Evolutionary conservation across 1,140 invertebrate genomes (phyloP).

Genomic region (Leptinotarsa defecta): DNA sequence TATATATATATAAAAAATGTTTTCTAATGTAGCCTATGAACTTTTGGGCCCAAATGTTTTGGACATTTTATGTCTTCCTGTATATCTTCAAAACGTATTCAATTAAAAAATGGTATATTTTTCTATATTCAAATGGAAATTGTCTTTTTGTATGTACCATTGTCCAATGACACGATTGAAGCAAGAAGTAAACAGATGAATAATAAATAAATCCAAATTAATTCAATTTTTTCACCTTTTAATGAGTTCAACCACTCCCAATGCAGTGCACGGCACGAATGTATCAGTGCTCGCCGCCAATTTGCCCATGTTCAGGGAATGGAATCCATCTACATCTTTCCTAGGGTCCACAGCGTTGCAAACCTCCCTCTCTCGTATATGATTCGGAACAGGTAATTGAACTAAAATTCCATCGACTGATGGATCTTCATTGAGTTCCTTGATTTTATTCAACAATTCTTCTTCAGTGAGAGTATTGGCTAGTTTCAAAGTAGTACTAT

Average conservation of each 20-base stretch:
- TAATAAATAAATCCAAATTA: no score
- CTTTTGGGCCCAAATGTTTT: no score
- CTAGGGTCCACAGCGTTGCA: slow-evolving; percentile 78
- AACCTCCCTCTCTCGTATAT: slow-evolving; percentile 74
- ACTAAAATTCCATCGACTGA: slow-evolving; percentile 83
- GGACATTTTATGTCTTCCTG: no score
- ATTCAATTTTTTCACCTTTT: slow-evolving; percentile 56
- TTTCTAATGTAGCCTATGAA: no score
- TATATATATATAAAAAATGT: no score
- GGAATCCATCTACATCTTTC: slow-evolving; percentile 94
- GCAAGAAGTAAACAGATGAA: no score
- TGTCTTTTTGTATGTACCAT: no score
- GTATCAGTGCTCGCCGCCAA: slow-evolving; percentile 73
- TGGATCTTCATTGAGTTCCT: slow-evolving; percentile 70
- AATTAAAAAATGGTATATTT: no score
- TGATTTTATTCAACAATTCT: slow-evolving; percentile 69
- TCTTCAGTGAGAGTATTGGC: slow-evolving; percentile 63
- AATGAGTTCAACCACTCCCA: slow-evolving; percentile 80
- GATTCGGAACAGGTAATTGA: slow-evolving; percentile 79
- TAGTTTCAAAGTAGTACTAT: slow-evolving; percentile 57
- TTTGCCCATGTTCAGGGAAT: slow-evolving; percentile 77
- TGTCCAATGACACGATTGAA: no score
- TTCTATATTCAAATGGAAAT: no score
- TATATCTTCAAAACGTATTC: no score
- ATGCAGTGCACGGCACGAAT: slow-evolving; percentile 85